Conservation (phyloP, 2,797 vertebrate species). For the Alcedo atthis region DNA sequence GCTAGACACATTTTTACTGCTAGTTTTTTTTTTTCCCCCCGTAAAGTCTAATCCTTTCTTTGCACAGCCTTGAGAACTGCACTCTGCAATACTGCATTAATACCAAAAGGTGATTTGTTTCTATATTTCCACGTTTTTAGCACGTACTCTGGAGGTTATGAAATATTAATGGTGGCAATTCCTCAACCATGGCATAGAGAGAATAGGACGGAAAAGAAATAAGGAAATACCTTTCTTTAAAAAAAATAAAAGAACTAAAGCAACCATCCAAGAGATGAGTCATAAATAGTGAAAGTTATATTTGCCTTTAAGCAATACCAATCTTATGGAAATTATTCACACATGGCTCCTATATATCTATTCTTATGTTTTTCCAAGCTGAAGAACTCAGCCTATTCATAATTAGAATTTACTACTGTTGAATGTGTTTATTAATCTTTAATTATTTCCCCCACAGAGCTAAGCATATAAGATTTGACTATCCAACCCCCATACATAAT, state of each 20-base stretch:
- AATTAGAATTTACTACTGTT: not conserved
- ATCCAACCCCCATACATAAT: not conserved
- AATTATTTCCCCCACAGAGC: not conserved
- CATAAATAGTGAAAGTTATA: not conserved
- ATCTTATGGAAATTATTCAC: not conserved
- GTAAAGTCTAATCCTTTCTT: constrained; percentile 29
- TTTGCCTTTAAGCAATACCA: constrained; percentile 30
- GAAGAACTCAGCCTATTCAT: not conserved
- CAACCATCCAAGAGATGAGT: not conserved
- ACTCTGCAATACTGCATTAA: constrained; percentile 27
- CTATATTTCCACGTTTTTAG: constrained; percentile 50
- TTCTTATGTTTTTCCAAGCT: not conserved
- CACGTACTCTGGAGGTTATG: constrained; percentile 44
- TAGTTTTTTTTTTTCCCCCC: not conserved
- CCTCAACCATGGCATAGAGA: not conserved
- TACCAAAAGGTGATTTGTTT: constrained; percentile 64
- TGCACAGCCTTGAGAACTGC: not conserved
- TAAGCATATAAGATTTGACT: not conserved
- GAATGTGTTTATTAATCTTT: constrained; percentile 24
- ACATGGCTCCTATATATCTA: not conserved
- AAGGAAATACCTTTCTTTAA: not conserved
- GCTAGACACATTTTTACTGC: constrained; percentile 53
- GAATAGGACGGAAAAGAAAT: not conserved
- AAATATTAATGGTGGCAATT: constrained; percentile 70
- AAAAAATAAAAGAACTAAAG: not conserved